Conservation (phyloP, 2,888 invertebrate genomes). For the Ormyrus pomaceus region DNA sequence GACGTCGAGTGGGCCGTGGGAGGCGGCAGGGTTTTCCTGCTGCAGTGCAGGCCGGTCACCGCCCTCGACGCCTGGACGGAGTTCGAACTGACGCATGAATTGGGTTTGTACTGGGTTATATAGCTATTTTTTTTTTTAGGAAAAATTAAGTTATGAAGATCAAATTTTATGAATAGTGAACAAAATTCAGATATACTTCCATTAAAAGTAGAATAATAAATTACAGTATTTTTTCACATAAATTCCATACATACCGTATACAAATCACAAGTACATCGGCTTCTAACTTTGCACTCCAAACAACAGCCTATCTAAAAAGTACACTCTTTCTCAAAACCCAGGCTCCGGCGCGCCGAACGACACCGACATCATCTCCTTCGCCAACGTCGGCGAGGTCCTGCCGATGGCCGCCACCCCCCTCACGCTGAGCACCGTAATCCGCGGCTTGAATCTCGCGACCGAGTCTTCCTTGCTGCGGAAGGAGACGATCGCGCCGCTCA, state of each 20-base stretch:
- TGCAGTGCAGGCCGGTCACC: constrained; percentile 89
- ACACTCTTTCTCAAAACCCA: neutral
- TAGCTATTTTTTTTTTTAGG: too few species aligned
- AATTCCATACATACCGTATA: too few species aligned
- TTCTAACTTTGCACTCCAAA: too few species aligned
- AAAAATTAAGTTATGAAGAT: too few species aligned
- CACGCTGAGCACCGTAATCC: constrained; percentile 73
- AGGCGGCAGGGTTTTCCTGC: constrained; percentile 78
- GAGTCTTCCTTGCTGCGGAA: neutral
- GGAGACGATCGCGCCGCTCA: neutral
- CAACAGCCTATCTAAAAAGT: too few species aligned
- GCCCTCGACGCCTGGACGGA: constrained; percentile 85
- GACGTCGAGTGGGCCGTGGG: constrained; percentile 90
- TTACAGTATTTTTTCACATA: too few species aligned
- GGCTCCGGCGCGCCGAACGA: constrained; percentile 83
- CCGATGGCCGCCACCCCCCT: constrained; percentile 81
- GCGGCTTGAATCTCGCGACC: constrained; percentile 64
- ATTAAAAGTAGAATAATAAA: too few species aligned
- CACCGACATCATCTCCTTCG: constrained; percentile 82
- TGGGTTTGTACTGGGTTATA: constrained; percentile 71
- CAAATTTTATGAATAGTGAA: too few species aligned
- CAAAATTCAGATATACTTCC: too few species aligned
- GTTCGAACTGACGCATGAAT: constrained; percentile 87
- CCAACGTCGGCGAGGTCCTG: constrained; percentile 86
- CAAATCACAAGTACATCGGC: too few species aligned